Conservation (phyloP, 2,888 invertebrate genomes). For the Eupithecia subumbrata region DNA sequence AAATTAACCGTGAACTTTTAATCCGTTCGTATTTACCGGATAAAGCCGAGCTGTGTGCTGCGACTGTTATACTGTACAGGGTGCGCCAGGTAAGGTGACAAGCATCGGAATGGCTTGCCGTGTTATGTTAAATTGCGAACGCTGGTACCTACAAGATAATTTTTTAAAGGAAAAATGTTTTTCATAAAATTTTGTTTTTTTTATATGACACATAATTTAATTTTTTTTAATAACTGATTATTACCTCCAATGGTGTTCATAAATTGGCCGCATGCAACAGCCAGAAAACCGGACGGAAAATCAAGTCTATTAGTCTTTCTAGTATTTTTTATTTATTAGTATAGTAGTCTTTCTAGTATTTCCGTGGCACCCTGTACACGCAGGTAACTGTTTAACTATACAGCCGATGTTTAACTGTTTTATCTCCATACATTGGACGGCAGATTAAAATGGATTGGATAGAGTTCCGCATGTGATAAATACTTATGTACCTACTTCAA, state of each 20-base stretch:
- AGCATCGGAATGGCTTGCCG: background rate
- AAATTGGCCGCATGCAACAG: background rate
- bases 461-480: conserved; percentile 26
- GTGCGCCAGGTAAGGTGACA: background rate
- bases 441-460: conserved; percentile 41
- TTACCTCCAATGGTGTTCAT: background rate
- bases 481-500: conserved; percentile 9
- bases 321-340: too few relatives aligned
- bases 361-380: conserved; percentile 1
- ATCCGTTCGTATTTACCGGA: conserved; percentile 54
- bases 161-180: too few relatives aligned
- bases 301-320: background rate
- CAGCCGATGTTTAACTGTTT: conserved; percentile 34
- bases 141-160: too few relatives aligned
- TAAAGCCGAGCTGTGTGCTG: conserved; percentile 32
- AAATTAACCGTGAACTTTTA: conserved; percentile 70
- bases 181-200: too few relatives aligned
- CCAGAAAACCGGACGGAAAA: background rate
- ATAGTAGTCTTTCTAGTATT: background rate
- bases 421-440: conserved; percentile 46
- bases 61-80: conserved; percentile 19
- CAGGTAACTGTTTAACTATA: conserved; percentile 14
- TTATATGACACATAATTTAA: too few relatives aligned
- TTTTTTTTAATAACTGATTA: background rate
- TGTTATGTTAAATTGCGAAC: too few relatives aligned